Base-by-base conservation (phyloP, 2,888 invertebrate genomes). In the Pseudococcus viburni region DNA sequence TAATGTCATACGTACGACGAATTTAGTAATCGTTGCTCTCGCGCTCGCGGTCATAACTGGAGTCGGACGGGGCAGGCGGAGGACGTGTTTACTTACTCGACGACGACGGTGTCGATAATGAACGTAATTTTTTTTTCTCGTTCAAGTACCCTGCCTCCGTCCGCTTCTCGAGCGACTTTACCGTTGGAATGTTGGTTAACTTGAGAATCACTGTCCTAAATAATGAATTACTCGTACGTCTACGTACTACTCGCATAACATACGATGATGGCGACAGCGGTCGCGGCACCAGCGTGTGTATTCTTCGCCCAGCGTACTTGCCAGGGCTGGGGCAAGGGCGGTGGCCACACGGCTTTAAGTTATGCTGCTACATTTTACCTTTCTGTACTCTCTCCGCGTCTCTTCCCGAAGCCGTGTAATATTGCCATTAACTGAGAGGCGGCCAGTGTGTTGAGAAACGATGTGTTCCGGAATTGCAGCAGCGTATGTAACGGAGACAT, bases 171-270 rank as follows among this genome's bases (percentile, higher is more conserved):
- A 64, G 64, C 64, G 22, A 64, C 64, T 73, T 26, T 73, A 73
- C 73, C 73, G 73, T 73, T 73, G 73, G 73, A 73, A 73, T 73
- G 73, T 33, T 73, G 73, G 73, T 73, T 73, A 73, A 73, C 73
- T 73, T 73, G 73, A 73, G 73, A 73, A 73, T 73, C 73, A 73
- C 73, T 73, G 73, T 73, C 73, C 73, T 73, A 73, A 73, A 73
- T 73, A 73, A 73, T 33, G 73, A 73, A 73, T 73, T 73, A 73
- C 73, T 26, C 73, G 33, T 33, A 73, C 73, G 73, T 33, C 17
- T 73, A 15, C 73, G 73, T 33, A 33, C 42, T 42, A 42, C 42
- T 8, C 19, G 12, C 33, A 39, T 33, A 33, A 22, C 39, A 15
- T 33, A 26, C 33, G 15, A 33, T 5, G 33, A 22, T 17, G 73